Base-by-base conservation (phyloP, 1,140 invertebrate species). In the Vollenhovia emeryi region DNA sequence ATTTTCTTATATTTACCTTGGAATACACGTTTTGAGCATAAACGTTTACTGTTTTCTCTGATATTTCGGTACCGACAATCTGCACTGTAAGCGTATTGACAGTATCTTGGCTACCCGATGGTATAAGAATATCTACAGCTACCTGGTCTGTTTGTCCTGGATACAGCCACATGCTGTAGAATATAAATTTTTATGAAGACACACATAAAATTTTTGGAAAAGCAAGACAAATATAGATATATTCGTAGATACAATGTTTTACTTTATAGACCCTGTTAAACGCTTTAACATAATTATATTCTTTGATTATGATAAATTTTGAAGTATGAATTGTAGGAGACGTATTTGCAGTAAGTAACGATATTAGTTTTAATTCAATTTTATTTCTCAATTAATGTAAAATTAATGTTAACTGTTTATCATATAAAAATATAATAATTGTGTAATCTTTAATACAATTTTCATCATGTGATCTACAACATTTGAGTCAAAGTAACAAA, bases 71-170 rank as follows among this genome's bases (percentile, higher is more conserved):
- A 33, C 93, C 93, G 2, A 69, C 75, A 15, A 94, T 93, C 18
- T 21, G 73, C 18, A 97, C 95, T 2, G 95, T 96, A 48, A 97
- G 94, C 11, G 95, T 94, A 82, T 96, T 96, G 3, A 95, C 94
- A 0, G 94, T 95, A 8, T 95, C 95, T 15, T 95, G 92, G 0
- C 94, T 94, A 4, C 88, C 92, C 3, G 91, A 27, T 0, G 95
- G 95, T n/a, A 96, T 94, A 15, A 93, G 57, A 0, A 96, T 88
- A 15, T 93, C 95, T 1, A 97, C 94, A 0, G 94, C 93, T 4
- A 97, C 95, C 7, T 93, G 95, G 0, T 89, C 91, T 3, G 95
- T 96, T 87, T 96, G 95, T 30, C 94, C 95, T 13, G 96, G 90
- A 2, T 87, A 85, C 76, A 96, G 87, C 60, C 92, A 95, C 86